Evolutionary conservation across 2,888 invertebrate species (phyloP).

Genomic region (Drosophila ochracea): DNA sequence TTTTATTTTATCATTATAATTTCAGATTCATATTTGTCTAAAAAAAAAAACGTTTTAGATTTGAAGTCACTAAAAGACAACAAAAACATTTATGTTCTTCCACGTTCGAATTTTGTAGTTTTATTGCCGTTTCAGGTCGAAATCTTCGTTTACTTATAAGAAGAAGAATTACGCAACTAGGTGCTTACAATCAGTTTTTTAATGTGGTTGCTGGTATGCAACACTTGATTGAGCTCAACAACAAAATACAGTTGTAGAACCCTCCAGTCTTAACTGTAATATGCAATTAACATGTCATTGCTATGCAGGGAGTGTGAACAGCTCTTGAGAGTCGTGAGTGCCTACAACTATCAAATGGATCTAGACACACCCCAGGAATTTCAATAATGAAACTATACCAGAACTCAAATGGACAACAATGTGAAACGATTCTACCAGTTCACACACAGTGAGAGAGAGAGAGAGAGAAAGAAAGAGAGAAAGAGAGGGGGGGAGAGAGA

Average conservation of each 20-base stretch:
- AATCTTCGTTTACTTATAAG: not conserved
- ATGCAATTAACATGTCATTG: constrained; percentile 56
- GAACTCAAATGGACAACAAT: constrained; percentile 1
- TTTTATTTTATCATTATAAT: not conserved
- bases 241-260: constrained; percentile 25
- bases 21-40: not conserved
- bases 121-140: not conserved
- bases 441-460: not conserved
- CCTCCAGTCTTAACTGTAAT: constrained; percentile 56
- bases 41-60: not conserved
- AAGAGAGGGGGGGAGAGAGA: not conserved
- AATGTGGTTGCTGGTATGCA: constrained; percentile 36
- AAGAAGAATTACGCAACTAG: constrained; percentile 20
- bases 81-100: not conserved
- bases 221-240: not conserved
- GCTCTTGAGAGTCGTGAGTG: constrained; percentile 11
- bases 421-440: constrained; percentile 14
- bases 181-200: not conserved
- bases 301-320: constrained; percentile 46
- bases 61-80: not conserved
- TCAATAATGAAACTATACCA: constrained; percentile 5
- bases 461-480: not conserved
- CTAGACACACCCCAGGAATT: constrained; percentile 24
- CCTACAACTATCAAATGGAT: not conserved
- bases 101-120: not conserved